Percentiles rank a stretch among this genome's conserved stretches.
Conservation (phyloP, 2,797 vertebrate species). For the Phyllotis vaccarum region DNA sequence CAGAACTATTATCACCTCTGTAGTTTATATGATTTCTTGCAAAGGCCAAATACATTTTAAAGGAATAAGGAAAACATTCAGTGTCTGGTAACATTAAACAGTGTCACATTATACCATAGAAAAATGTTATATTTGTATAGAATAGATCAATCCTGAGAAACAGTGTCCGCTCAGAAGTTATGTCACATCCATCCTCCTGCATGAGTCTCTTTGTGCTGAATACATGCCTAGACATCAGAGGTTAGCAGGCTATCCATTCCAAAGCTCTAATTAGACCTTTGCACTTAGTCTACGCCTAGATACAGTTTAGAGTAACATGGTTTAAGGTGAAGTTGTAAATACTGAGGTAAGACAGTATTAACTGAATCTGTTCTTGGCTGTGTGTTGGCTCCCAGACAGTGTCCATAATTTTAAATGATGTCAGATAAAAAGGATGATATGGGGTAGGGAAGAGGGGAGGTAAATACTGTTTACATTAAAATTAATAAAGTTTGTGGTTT, state of each 20-base stretch:
- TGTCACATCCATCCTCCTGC: neutral
- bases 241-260: conserved; percentile 7
- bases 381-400: conserved; percentile 32
- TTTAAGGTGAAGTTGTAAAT: conserved; percentile 49
- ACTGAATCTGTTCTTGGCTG: conserved; percentile 60
- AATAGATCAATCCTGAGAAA: conserved; percentile 60
- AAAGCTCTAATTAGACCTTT: conserved; percentile 60
- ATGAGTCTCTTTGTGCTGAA: neutral
- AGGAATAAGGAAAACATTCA: conserved; percentile 61
- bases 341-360: conserved; percentile 62
- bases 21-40: conserved; percentile 54
- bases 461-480: conserved; percentile 48
- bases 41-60: conserved; percentile 63
- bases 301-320: conserved; percentile 51
- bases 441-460: neutral
- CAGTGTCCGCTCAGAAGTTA: conserved; percentile 29
- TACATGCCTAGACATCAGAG: conserved; percentile 36
- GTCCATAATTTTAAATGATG: conserved; percentile 24
- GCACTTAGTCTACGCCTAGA: conserved; percentile 43
- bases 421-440: conserved; percentile 29
- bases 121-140: conserved; percentile 44
- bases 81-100: conserved; percentile 45
- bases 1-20: conserved; percentile 49
- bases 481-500: conserved; percentile 17
- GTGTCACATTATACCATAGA: conserved; percentile 25